phyloP scores from a whole-genome alignment of 2,888 invertebrate genomes.

The Meganola albula region DNA sequence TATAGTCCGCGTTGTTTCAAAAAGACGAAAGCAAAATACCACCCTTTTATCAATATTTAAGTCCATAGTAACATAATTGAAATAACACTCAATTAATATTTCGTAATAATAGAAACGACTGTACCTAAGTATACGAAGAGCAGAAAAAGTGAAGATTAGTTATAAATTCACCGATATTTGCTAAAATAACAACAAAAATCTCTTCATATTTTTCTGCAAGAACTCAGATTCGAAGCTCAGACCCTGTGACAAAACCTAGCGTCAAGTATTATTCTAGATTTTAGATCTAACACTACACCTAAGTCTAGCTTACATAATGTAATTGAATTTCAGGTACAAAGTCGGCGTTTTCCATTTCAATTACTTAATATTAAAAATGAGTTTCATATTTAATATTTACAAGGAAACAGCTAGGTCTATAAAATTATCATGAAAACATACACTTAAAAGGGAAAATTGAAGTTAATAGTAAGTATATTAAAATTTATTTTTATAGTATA shows the following conservation, averaged over 20 bases:
- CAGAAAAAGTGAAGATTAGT: background rate
- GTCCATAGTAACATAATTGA: no score
- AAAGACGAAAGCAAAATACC: constrained; percentile 58
- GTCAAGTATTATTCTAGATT: constrained; percentile 63
- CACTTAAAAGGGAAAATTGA: no score
- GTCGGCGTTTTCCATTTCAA: constrained; percentile 53
- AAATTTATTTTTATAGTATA: no score
- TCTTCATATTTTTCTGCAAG: constrained; percentile 12
- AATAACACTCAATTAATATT: no score
- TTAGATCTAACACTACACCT: constrained; percentile 63
- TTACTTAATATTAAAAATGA: constrained; percentile 31
- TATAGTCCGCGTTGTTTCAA: constrained; percentile 20
- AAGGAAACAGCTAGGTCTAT: no score
- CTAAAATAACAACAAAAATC: constrained; percentile 16
- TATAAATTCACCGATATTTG: background rate
- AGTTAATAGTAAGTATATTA: no score
- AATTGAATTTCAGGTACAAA: constrained; percentile 76
- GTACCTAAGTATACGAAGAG: no score
- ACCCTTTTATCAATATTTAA: no score
- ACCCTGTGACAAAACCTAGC: constrained; percentile 73
- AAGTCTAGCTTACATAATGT: constrained; percentile 66
- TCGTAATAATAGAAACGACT: no score
- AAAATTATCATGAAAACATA: no score
- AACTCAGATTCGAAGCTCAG: constrained; percentile 48
- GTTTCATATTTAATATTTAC: constrained; percentile 52